Evolutionary conservation across 2,888 invertebrate species (phyloP).

Genomic region (Ypsolopha sequella): DNA sequence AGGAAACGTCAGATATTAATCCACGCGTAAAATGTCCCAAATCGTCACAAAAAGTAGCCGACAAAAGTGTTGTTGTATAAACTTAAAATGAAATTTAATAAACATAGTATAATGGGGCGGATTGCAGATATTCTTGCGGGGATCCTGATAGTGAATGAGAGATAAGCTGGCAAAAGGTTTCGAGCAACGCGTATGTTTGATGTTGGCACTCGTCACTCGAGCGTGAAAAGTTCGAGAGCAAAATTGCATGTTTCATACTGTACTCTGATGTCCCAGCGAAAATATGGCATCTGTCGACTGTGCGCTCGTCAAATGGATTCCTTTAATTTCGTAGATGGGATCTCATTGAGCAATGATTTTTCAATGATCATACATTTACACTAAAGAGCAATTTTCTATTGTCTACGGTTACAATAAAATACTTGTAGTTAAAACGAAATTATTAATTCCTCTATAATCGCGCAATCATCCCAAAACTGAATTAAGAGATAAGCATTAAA

Average conservation of each 20-base stretch:
- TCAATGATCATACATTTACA: no score
- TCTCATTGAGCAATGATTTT: constrained; percentile 22
- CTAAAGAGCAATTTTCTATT: neutral
- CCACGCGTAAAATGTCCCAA: constrained; percentile 70
- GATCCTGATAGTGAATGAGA: constrained; percentile 61
- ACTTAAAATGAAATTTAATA: constrained; percentile 71
- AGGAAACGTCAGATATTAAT: constrained; percentile 58
- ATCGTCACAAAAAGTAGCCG: constrained; percentile 57
- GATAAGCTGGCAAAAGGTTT: constrained; percentile 69
- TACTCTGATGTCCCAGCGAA: constrained; percentile 25
- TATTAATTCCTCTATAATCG: constrained; percentile 55
- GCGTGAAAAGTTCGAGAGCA: constrained; percentile 63
- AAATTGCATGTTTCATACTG: constrained; percentile 45
- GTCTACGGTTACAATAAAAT: neutral
- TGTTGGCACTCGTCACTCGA: constrained; percentile 62
- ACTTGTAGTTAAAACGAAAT: constrained; percentile 16
- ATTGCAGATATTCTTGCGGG: constrained; percentile 56
- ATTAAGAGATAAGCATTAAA: constrained; percentile 70
- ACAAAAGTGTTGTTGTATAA: constrained; percentile 70
- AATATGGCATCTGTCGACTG: constrained; percentile 55
- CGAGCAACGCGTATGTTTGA: constrained; percentile 62
- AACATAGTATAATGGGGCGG: constrained; percentile 56
- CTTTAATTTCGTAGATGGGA: constrained; percentile 67
- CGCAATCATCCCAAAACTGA: constrained; percentile 65
- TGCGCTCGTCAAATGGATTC: constrained; percentile 50